Percentiles rank a stretch among this genome's conserved stretches.
These are phyloP conservation scores for Rhyzopertha dominica DNA, from an alignment of 1,140 invertebrate species.

Conservation along the genomic window DNA sequence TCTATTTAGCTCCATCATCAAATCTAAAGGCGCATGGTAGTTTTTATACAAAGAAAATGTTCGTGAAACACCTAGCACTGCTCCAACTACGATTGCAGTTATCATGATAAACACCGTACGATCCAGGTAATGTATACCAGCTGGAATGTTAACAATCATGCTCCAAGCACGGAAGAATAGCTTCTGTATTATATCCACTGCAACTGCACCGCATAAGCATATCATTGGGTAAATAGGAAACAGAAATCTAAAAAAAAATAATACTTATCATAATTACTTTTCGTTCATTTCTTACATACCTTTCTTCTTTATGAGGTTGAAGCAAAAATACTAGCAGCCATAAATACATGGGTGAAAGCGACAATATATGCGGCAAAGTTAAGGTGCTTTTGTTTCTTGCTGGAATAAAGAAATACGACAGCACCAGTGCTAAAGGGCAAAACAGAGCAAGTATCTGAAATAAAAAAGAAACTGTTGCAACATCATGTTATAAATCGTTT, in stretches of 20 bases:
- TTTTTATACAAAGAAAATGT: constrained; percentile 58
- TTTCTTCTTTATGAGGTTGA: constrained; percentile 85
- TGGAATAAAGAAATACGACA: constrained; percentile 51
- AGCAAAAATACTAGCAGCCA: constrained; percentile 89
- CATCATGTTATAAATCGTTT: no score
- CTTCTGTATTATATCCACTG: constrained; percentile 75
- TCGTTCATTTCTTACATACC: constrained; percentile 49
- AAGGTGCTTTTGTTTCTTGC: constrained; percentile 58
- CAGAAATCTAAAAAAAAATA: constrained; percentile 65
- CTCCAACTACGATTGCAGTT: constrained; percentile 56
- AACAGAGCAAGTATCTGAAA: constrained; percentile 56
- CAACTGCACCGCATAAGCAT: constrained; percentile 77
- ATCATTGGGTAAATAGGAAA: constrained; percentile 95
- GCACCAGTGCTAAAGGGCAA: constrained; percentile 47
- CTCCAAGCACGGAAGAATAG: constrained; percentile 63
- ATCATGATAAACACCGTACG: constrained; percentile 67
- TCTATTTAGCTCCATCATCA: constrained; percentile 76
- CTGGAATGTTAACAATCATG: constrained; percentile 44
- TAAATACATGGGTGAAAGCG: constrained; percentile 72
- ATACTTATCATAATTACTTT: constrained; percentile 12
- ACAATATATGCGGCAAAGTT: constrained; percentile 67
- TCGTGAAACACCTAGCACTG: constrained; percentile 57
- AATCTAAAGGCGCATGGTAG: constrained; percentile 88
- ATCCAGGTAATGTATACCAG: constrained; percentile 67
- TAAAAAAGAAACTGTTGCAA: constrained; percentile 9